Conservation (phyloP, 2,797 vertebrate species). For the Anguilla anguilla region DNA sequence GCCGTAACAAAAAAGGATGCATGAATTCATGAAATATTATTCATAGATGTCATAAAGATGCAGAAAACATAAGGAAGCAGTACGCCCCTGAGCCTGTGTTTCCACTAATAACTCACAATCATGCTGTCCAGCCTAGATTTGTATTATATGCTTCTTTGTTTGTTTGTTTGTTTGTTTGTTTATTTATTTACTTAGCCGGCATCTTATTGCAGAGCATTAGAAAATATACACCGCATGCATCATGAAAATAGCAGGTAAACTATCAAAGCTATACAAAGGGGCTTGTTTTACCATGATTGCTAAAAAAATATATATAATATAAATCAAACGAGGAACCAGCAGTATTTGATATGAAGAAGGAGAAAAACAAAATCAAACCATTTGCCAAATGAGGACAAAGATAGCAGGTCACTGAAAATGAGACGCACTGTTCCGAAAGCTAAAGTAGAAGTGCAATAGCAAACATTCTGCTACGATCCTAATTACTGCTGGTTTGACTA, state of each 20-base stretch:
- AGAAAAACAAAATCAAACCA: too few species aligned
- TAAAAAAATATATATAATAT: background rate
- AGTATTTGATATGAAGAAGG: too few species aligned
- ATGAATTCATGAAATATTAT: constrained; percentile 5
- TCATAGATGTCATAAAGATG: background rate
- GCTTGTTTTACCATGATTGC: background rate
- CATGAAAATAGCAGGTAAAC: background rate
- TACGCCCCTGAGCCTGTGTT: background rate
- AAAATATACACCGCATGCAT: background rate
- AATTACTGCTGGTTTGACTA: too few species aligned
- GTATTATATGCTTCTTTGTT: background rate
- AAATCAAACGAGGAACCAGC: background rate
- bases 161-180: background rate
- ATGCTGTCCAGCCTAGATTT: constrained; percentile 10
- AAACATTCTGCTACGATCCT: too few species aligned
- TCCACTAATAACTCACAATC: background rate
- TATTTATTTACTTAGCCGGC: background rate
- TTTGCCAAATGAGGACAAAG: too few species aligned
- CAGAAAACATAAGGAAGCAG: background rate
- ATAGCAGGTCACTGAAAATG: too few species aligned
- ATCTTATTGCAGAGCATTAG: background rate
- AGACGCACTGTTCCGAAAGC: too few species aligned
- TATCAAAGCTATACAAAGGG: too few species aligned
- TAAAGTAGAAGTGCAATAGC: too few species aligned
- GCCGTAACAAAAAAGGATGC: background rate